Conservation (phyloP, 2,888 invertebrate species). For the Craniophora ligustri region DNA sequence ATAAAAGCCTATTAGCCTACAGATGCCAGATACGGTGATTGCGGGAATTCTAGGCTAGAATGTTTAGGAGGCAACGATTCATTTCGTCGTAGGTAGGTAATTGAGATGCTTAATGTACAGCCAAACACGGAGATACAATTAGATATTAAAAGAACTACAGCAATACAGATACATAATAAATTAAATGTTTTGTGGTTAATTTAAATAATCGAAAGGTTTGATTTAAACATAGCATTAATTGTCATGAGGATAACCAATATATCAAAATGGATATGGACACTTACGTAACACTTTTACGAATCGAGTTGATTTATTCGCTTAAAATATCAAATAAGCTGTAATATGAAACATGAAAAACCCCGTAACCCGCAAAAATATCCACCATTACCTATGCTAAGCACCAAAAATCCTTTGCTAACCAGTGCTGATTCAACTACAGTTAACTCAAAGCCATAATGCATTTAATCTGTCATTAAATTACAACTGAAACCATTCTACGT, state of each 20-base stretch:
- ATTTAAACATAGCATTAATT: too few species aligned
- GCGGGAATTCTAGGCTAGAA: constrained; percentile 26
- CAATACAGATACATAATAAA: too few species aligned
- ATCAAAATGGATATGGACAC: too few species aligned
- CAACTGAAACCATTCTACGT: constrained; percentile 14
- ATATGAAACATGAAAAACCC: background rate
- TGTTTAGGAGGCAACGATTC: background rate
- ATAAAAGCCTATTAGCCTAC: constrained; percentile 67
- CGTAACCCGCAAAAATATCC: background rate
- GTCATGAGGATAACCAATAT: too few species aligned
- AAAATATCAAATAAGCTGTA: too few species aligned
- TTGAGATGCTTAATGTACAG: too few species aligned
- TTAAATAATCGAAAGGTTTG: too few species aligned
- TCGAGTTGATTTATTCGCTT: too few species aligned
- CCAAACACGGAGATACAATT: too few species aligned
- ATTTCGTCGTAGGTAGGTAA: background rate
- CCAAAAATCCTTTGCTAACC: constrained; percentile 3
- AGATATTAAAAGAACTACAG: too few species aligned
- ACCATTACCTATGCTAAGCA: background rate
- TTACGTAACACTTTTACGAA: too few species aligned
- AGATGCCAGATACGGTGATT: constrained; percentile 42
- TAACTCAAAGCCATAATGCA: constrained; percentile 34
- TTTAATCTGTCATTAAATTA: constrained; percentile 45
- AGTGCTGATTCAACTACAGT: constrained; percentile 11
- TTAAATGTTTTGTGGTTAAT: too few species aligned